Conservation (phyloP, 2,888 invertebrate species). For the Clusia tigrina region DNA sequence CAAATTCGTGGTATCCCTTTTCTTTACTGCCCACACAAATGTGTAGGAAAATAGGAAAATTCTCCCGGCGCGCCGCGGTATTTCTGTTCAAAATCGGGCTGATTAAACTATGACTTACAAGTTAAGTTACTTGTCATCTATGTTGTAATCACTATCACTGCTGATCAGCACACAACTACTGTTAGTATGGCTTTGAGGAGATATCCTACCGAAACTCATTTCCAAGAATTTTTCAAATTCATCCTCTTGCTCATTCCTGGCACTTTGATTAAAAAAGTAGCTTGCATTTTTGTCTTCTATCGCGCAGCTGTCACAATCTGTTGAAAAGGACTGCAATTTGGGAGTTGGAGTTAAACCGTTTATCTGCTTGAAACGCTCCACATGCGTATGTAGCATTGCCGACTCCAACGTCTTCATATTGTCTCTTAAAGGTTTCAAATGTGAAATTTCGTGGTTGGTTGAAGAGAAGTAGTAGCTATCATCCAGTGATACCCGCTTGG, state of each 20-base stretch:
- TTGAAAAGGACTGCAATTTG: too few species aligned
- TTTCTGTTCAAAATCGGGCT: too few species aligned
- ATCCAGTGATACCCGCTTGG: conserved; percentile 49
- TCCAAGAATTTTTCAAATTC: conserved; percentile 71
- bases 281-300: conserved; percentile 55
- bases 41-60: too few species aligned
- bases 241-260: conserved; percentile 66
- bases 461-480: conserved; percentile 56
- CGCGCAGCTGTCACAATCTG: conserved; percentile 12
- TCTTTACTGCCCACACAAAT: too few species aligned
- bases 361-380: conserved; percentile 49
- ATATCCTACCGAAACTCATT: conserved; percentile 46
- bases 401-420: too few species aligned
- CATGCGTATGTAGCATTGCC: conserved; percentile 39
- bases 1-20: too few species aligned
- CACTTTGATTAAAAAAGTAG: conserved; percentile 66
- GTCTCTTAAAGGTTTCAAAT: too few species aligned
- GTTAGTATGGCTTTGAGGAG: background rate
- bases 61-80: too few species aligned
- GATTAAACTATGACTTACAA: too few species aligned
- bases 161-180: conserved; percentile 36
- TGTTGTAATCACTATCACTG: conserved; percentile 18
- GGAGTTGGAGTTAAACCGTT: conserved; percentile 32
- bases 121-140: too few species aligned
- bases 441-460: conserved; percentile 43